phyloP scores from a whole-genome alignment of 2,888 invertebrate genomes.

The Ophioninae sp. region DNA sequence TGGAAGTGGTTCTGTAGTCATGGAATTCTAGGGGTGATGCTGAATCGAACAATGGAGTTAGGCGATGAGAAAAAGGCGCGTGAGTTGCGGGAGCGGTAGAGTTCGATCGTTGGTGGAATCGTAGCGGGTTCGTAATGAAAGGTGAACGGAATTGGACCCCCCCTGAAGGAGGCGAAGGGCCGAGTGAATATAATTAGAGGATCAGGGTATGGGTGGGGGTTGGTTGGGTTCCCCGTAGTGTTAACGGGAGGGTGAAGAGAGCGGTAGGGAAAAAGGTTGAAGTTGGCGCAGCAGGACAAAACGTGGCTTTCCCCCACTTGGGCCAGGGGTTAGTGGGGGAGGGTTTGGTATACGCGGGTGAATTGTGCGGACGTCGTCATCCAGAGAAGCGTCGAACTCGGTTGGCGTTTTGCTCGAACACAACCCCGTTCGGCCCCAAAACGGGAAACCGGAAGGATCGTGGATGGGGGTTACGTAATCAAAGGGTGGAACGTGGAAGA shows the following conservation, averaged over 20 bases:
- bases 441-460: conserved; percentile 57
- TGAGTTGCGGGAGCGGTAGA: conserved; percentile 58
- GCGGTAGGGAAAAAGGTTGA: conserved; percentile 14
- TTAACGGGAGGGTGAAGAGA: conserved; percentile 15
- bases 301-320: conserved; percentile 13
- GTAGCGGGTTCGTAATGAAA: conserved; percentile 80
- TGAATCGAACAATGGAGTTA: conserved; percentile 9
- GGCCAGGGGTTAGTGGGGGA: conserved; percentile 20
- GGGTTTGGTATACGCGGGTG: conserved; percentile 38
- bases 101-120: conserved; percentile 77
- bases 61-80: conserved; percentile 63
- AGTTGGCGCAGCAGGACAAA: conserved; percentile 50
- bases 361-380: conserved; percentile 40
- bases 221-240: conserved; percentile 35
- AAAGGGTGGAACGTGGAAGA: conserved; percentile 77
- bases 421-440: conserved; percentile 30
- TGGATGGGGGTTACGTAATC: conserved; percentile 77
- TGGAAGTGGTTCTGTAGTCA: conserved; percentile 34
- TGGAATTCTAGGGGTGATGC: background rate
- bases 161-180: conserved; percentile 75
- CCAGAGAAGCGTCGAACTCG: conserved; percentile 15
- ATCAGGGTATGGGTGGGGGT: conserved; percentile 70
- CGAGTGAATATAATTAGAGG: conserved; percentile 81
- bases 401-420: conserved; percentile 25
- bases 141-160: conserved; percentile 81